Conservation (phyloP, 1,140 invertebrate species). For the Drosophila varians region DNA sequence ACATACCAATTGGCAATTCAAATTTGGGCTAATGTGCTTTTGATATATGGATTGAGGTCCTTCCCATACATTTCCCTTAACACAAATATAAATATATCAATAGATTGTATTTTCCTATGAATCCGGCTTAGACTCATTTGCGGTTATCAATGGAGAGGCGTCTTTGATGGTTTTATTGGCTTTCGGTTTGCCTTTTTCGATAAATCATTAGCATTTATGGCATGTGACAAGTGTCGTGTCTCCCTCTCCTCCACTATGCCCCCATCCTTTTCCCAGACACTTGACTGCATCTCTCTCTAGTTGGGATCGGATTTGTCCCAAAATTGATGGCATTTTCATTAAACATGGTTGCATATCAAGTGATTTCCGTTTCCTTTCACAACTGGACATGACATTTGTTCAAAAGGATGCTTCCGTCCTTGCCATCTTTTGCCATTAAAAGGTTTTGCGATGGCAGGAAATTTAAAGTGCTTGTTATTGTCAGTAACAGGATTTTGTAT, state of each 20-base stretch:
- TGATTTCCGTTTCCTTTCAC: slow-evolving; percentile 26
- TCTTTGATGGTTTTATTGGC: slow-evolving; percentile 75
- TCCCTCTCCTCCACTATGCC: background rate
- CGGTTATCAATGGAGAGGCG: slow-evolving; percentile 56
- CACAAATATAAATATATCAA: slow-evolving; percentile 2
- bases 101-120: slow-evolving; percentile 6
- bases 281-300: slow-evolving; percentile 11
- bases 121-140: slow-evolving; percentile 51
- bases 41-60: slow-evolving; percentile 67
- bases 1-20: slow-evolving; percentile 70
- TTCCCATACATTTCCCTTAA: background rate
- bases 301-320: slow-evolving; percentile 10
- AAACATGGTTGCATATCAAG: slow-evolving; percentile 30
- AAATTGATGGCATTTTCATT: slow-evolving; percentile 42
- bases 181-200: slow-evolving; percentile 41
- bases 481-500: no score
- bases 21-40: slow-evolving; percentile 73
- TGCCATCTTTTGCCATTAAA: slow-evolving; percentile 1
- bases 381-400: background rate
- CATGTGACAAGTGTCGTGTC: slow-evolving; percentile 35
- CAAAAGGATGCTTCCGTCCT: background rate
- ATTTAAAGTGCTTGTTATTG: no score
- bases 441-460: background rate
- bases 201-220: slow-evolving; percentile 56
- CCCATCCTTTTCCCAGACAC: background rate